Evolutionary conservation across 2,888 invertebrate species (phyloP), one percentile per base, ranked within the genome.

Genomic region (Nephrotoma appendiculata): DNA sequence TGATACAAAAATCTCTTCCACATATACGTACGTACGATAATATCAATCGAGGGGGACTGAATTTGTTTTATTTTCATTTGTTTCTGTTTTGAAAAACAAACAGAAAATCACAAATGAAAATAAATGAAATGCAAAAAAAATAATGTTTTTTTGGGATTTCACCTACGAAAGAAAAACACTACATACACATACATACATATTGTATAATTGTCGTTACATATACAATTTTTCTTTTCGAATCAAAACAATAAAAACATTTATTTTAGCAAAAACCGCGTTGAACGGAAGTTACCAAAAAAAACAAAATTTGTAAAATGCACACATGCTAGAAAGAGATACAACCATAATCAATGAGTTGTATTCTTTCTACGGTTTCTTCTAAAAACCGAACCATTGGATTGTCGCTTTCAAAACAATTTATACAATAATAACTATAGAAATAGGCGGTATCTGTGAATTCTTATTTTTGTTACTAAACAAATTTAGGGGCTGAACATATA

Each of bases 121-220:
- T 83, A 83, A 83, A 83, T 41, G 5, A 83, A 83, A 83, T 83
- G 5, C 41, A 31, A 83, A 7, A 42, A 84, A 87, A 87, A 45
- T n/a, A 19, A 57, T 48, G 86, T 83, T 31, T 71, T 84, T 84
- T 84, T 42, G 43, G 84, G 43, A 85, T 91, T 90, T 91, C 90
- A 90, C 91, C 90, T 91, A 88, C 86, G 87, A 90, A 90, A 31
- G 31, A 91, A 90, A 90, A 88, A 90, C 91, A 90, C 90, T 91
- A 91, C 91, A n/a, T 91, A 91, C 91, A 91, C 71, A 71, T 31
- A 31, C 71, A 88, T 87, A 88, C 90, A 91, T 31, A 71, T 71
- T 71, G n/a, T 71, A 71, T 19, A 71, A 71, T 31, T 31, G 71
- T 31, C 71, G 71, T 71, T 71, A 71, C 71, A 71, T 71, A 71